Evolutionary conservation across 1,140 invertebrate species (phyloP).

Genomic region (Neotoxoptera formosana): DNA sequence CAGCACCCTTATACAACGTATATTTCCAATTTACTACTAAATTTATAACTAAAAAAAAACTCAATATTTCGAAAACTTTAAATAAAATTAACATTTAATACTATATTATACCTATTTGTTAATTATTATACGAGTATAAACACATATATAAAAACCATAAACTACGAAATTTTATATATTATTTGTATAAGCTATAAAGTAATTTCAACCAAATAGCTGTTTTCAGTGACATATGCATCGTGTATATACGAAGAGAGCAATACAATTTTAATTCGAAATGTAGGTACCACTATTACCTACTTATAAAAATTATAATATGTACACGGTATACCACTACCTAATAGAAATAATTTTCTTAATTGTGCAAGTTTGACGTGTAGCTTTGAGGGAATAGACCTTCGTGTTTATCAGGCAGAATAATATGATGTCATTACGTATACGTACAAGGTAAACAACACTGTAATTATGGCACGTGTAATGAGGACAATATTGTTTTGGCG

Average conservation of each 20-base stretch:
- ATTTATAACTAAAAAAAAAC: background rate
- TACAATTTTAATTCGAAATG: background rate
- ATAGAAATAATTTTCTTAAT: background rate
- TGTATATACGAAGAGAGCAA: background rate
- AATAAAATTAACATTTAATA: background rate
- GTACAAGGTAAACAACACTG: conserved; percentile 3
- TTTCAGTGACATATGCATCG: background rate
- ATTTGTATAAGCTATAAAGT: background rate
- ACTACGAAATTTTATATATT: background rate
- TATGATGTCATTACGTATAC: background rate
- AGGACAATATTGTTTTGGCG: background rate
- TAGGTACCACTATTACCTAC: background rate
- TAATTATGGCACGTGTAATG: background rate
- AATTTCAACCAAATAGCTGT: background rate
- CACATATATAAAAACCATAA: background rate
- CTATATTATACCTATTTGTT: background rate
- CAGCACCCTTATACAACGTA: background rate
- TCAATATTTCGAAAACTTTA: background rate
- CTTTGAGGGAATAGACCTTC: conserved; percentile 22
- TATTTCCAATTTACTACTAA: background rate
- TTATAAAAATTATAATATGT: background rate
- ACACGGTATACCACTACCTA: background rate
- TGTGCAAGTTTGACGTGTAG: background rate
- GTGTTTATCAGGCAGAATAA: conserved; percentile 15
- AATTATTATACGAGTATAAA: background rate